These are phyloP conservation scores for Halotydeus destructor DNA, from an alignment of 1,140 invertebrate species.

Conservation along the genomic window DNA sequence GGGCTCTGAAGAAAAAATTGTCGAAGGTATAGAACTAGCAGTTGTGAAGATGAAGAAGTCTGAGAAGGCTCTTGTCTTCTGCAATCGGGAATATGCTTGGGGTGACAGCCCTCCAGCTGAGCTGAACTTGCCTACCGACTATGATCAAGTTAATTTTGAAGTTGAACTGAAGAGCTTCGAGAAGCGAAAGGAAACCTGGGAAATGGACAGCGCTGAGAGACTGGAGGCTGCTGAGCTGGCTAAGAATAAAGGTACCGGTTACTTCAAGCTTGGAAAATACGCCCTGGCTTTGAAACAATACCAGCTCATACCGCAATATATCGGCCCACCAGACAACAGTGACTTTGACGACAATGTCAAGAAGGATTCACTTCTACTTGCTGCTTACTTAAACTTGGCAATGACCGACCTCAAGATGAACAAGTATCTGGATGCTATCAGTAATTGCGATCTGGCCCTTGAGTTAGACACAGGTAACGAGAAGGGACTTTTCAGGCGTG, in stretches of 20 bases:
- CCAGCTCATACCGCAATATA: constrained; percentile 38
- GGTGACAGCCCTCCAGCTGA: constrained; percentile 42
- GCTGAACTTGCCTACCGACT: constrained; percentile 48
- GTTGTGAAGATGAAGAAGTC: constrained; percentile 56
- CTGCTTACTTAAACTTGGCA: constrained; percentile 58
- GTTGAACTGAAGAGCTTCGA: constrained; percentile 32
- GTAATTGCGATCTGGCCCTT: constrained; percentile 45
- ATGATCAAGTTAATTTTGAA: constrained; percentile 43
- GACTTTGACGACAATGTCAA: background rate
- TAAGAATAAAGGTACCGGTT: constrained; percentile 77
- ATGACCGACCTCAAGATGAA: constrained; percentile 62
- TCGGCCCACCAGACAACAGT: constrained; percentile 13
- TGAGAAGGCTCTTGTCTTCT: constrained; percentile 51
- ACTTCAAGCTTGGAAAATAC: constrained; percentile 42
- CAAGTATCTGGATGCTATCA: constrained; percentile 46
- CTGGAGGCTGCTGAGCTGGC: constrained; percentile 53
- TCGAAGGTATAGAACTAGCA: constrained; percentile 63
- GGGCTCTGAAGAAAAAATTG: constrained; percentile 45
- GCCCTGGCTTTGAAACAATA: constrained; percentile 69
- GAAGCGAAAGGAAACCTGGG: constrained; percentile 52
- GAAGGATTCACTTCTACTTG: constrained; percentile 32
- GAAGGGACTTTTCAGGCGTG: constrained; percentile 73
- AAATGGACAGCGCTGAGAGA: constrained; percentile 50
- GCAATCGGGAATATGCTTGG: constrained; percentile 63
- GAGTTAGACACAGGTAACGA: constrained; percentile 53